Conservation (phyloP, 2,113 vertebrate genomes). For the Tupaia tana region DNA sequence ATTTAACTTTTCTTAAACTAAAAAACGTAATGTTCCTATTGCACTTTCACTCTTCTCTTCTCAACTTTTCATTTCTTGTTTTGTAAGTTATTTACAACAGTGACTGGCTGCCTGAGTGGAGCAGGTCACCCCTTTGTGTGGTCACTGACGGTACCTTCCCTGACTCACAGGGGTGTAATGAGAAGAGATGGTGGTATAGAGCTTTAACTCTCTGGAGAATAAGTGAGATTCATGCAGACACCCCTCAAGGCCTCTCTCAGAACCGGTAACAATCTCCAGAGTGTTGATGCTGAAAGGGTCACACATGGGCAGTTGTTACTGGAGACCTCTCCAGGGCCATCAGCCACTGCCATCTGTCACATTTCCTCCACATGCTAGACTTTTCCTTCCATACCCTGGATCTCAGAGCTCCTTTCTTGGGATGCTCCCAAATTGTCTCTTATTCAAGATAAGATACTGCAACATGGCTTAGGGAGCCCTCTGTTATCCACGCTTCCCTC, state of each 20-base stretch:
- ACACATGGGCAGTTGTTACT: not conserved
- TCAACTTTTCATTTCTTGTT: not conserved
- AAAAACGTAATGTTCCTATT: not conserved
- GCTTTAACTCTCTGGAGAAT: not conserved
- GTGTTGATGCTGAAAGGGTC: accelerated
- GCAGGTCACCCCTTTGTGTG: not conserved
- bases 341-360: not conserved
- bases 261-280: not conserved
- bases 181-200: not conserved
- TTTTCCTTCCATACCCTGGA: not conserved
- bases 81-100: not conserved
- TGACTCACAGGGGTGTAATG: not conserved
- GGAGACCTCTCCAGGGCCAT: not conserved
- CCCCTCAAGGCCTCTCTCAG: not conserved
- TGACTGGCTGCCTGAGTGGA: not conserved
- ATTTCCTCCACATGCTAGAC: not conserved
- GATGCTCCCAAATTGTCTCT: accelerated
- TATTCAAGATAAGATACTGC: accelerated
- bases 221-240: not conserved
- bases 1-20: not conserved
- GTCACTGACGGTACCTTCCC: not conserved
- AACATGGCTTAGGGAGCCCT: accelerated
- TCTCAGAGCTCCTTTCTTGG: not conserved
- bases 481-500: not conserved
- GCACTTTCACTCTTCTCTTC: not conserved